Base-by-base conservation (phyloP, 1,140 invertebrate genomes). In the Meloidogyne floridensis region DNA sequence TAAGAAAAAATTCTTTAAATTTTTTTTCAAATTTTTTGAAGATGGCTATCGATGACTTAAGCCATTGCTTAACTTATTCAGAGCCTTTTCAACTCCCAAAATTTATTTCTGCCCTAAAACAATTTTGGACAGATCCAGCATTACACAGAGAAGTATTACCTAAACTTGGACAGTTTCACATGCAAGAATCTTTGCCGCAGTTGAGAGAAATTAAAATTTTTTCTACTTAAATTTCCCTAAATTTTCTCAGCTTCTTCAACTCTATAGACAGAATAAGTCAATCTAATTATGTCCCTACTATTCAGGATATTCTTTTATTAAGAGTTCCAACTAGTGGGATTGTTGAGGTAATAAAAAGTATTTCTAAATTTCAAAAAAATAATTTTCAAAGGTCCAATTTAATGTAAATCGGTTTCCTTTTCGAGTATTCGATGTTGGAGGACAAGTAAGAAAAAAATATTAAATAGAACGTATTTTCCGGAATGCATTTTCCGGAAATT, bases 241-340 rank as follows among this genome's bases (percentile, higher is more conserved):
- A 32, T 18, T 72, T 90, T 90, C 32, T 84, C 92, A 96, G 95
- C 93, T 98, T 97, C 93, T 93, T 98, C 91, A 95, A 95, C 93
- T 94, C 95, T 93, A 94, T 98, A 91, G 95, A 96, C 92, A 93
- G 96, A 92, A 95, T 98, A 90, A 94, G 95, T 90, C 93, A 93
- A 89, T 93, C 93, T 90, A 93, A 96, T 92, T 98, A 97, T 93
- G 93, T 98, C 91, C 96, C 96, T 84, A 95, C 95, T 88, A 94
- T 97, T 92, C 96, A 98, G 92, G 96, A 98, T 92, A 97, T 98
- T 92, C 93, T 98, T 86, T 94, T 96, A 91, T 95, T 96, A 91
- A 93, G 96, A 93, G 95, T 96, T 86, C 96, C 96, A 85, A 98
- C 96, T 54, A 98, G 95, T 86, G 92, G 88, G 83, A 98, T 98